Base-by-base conservation (phyloP, 2,113 vertebrate species). In the Perca fluviatilis region DNA sequence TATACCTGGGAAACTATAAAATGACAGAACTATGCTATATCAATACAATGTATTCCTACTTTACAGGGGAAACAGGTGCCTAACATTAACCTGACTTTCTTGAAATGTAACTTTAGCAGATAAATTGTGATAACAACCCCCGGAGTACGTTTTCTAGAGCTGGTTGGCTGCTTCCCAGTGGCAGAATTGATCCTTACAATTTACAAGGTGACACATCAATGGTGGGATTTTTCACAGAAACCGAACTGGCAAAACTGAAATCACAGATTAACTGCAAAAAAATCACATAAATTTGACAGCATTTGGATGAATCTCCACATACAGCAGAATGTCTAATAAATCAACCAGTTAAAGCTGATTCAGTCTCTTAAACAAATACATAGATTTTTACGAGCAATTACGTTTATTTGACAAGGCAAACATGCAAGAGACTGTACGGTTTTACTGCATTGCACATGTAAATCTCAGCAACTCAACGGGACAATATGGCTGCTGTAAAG, bases 201-300 rank as follows among this genome's bases (percentile, higher is more conserved):
- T 77, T 65, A 69, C 60, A 77, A 74, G 80, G 70, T 85, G 83
- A 75, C 43, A 79, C 80, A 84, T 80, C 77, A 76, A 87, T 36
- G 46, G 80, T 75, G 77, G 27, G 33, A 86, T 63, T 83, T 84
- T 83, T 91, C 79, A 79, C 66, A 66, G 54, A 75, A 82, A 75
- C 16, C 27, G 77, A 69, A 80, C 49, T 30, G 40, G 51, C 25
- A 27, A 79, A 67, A 69, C 72, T 60, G 43, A 30, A 77, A 81
- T 65, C 60, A 66, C 47, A 64, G 47, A 68, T 46, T n/a, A 77
- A 51, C 43, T 54, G n/a, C 8, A 27, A 65, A 33, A 33, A 25
- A 58, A 74, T 78, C 21, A 21, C 25, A 80, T 18, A 60, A 67
- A 57, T 76, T 57, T 61, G 27, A 83, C 40, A 61, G 27, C 46